Conservation (phyloP, 2,797 vertebrate genomes). For the Channa striata region DNA sequence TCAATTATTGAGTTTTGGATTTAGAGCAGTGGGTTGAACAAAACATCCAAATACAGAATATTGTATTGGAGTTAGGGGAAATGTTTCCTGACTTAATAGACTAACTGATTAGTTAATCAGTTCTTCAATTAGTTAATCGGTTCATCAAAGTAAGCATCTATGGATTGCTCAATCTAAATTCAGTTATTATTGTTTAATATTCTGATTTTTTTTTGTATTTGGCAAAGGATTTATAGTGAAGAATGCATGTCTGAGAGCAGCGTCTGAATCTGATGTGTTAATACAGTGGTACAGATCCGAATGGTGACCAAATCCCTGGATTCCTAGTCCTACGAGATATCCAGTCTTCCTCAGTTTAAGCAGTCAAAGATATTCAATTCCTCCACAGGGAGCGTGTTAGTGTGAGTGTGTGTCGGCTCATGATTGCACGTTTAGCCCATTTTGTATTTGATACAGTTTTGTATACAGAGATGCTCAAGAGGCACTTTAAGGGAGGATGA, state of each 20-base stretch:
- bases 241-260: constrained; percentile 10
- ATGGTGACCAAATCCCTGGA: constrained; percentile 32
- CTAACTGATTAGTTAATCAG: not conserved
- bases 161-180: not conserved
- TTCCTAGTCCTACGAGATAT: constrained; percentile 17
- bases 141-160: constrained; percentile 1
- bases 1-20: not conserved
- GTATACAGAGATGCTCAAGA: constrained; percentile 52
- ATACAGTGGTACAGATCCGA: constrained; percentile 4
- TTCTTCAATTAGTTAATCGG: not conserved
- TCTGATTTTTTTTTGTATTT: constrained; percentile 21
- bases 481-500: constrained; percentile 54
- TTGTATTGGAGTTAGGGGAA: not conserved
- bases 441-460: constrained; percentile 59
- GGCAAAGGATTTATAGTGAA: not conserved
- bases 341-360: constrained; percentile 22
- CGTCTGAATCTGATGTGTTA: constrained; percentile 27
- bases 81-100: not conserved
- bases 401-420: constrained; percentile 23
- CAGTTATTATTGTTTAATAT: constrained; percentile 8
- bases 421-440: constrained; percentile 54
- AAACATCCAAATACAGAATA: not conserved
- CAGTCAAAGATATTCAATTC: constrained; percentile 39
- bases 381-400: constrained; percentile 50
- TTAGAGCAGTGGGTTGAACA: not conserved